Conservation (phyloP, 2,797 vertebrate species). For the Acropternis orthonyx region DNA sequence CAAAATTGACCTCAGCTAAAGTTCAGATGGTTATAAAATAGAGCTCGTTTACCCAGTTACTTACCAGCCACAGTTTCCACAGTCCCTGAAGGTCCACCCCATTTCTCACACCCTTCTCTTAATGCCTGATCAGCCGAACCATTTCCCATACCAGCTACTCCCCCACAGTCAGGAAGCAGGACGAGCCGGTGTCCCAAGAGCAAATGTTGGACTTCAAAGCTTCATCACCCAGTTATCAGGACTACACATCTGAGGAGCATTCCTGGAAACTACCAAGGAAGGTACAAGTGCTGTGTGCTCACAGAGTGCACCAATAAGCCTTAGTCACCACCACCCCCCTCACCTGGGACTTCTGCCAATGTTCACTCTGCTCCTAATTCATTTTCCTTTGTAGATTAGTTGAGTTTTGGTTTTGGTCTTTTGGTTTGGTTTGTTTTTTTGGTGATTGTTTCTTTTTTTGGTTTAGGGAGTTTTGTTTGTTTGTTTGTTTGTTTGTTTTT, state of each 20-base stretch:
- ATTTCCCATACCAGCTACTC: not conserved
- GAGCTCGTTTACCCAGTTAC: not conserved
- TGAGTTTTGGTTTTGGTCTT: rapidly evolving
- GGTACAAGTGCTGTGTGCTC: rapidly evolving
- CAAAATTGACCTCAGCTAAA: not conserved
- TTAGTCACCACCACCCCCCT: not conserved
- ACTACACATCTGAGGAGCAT: rapidly evolving
- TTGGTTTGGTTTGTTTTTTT: not conserved
- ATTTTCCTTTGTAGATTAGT: not conserved
- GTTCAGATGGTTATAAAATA: not conserved
- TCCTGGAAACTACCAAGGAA: not conserved
- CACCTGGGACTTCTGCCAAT: not conserved
- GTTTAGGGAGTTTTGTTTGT: too few relatives aligned
- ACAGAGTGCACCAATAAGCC: not conserved
- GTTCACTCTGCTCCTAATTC: rapidly evolving
- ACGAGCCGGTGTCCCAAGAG: not conserved
- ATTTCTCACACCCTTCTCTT: not conserved
- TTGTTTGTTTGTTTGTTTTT: too few relatives aligned
- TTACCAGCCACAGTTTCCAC: not conserved
- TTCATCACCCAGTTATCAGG: not conserved
- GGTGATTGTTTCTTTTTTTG: too few relatives aligned
- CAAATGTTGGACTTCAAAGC: not conserved
- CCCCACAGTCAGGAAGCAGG: not conserved
- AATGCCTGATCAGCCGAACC: not conserved
- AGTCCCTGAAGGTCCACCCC: not conserved